phyloP scores from a whole-genome alignment of 2,113 vertebrate genomes.

The Oncorhynchus tshawytscha region DNA sequence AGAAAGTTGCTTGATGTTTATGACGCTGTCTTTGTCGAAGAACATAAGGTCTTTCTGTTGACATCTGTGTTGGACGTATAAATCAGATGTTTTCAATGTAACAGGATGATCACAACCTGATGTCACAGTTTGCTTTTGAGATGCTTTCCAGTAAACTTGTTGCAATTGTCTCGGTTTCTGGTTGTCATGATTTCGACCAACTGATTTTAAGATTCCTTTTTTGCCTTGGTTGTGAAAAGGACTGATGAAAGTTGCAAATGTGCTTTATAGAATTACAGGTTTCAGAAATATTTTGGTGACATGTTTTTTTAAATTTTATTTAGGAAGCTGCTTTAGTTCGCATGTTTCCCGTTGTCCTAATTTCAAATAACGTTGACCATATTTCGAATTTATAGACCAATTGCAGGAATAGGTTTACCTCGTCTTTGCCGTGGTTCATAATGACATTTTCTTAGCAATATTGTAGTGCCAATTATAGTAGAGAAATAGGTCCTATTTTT shows the following conservation, averaged over 20 bases:
- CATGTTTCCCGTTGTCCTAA: too few species aligned
- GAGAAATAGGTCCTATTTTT: too few species aligned
- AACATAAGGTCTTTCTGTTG: neutral
- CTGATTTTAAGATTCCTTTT: neutral
- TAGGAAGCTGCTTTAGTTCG: too few species aligned
- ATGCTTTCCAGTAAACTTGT: constrained; percentile 60
- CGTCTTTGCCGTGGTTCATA: too few species aligned
- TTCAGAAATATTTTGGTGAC: too few species aligned
- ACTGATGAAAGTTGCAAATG: neutral
- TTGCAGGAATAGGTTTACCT: too few species aligned
- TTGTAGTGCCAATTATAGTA: too few species aligned
- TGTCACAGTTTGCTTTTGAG: constrained; percentile 49
- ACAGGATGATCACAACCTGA: constrained; percentile 12
- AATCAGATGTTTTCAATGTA: constrained; percentile 35
- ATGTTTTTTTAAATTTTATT: too few species aligned
- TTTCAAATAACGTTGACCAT: too few species aligned
- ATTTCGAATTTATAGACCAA: too few species aligned
- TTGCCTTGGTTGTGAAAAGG: neutral
- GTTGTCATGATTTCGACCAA: neutral
- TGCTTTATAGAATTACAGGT: too few species aligned
- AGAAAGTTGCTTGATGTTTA: neutral
- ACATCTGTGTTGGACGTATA: neutral
- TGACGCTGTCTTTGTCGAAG: neutral
- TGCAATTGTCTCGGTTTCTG: constrained; percentile 33
- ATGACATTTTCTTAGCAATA: too few species aligned